phyloP scores from a whole-genome alignment of 2,888 invertebrate genomes.

The Drosophila anceps region DNA sequence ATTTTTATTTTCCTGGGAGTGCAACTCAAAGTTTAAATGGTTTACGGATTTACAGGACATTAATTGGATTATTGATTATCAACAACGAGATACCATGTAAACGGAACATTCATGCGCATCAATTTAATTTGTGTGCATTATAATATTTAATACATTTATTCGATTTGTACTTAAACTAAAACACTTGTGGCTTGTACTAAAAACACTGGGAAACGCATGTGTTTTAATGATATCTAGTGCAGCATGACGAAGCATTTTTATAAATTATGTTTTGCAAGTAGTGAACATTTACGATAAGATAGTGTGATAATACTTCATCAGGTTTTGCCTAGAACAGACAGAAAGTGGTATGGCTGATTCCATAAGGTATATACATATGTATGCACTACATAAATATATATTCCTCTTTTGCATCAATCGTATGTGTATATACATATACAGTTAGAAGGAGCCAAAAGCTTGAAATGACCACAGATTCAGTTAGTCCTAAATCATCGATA shows the following conservation, averaged over 20 bases:
- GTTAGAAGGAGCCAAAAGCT: neutral
- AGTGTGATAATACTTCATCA: neutral
- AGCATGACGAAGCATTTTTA: neutral
- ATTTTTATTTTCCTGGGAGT: slow-evolving; percentile 15
- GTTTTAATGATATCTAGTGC: neutral
- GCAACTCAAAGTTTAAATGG: slow-evolving; percentile 31
- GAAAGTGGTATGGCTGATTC: neutral
- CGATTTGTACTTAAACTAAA: slow-evolving; percentile 11
- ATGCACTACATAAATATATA: neutral
- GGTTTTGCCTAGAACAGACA: neutral
- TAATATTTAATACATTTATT: slow-evolving; percentile 5
- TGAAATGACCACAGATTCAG: neutral
- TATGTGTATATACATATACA: neutral
- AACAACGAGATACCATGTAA: slow-evolving; percentile 1
- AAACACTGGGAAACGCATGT: neutral
- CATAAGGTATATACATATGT: neutral
- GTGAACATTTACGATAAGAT: slow-evolving; percentile 1
- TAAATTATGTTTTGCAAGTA: neutral
- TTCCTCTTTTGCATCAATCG: neutral
- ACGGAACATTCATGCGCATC: neutral
- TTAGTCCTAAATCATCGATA: neutral
- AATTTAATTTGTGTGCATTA: slow-evolving; percentile 1
- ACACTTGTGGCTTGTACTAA: neutral
- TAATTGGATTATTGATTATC: neutral
- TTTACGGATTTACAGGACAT: slow-evolving; percentile 30